A percentile compares a stretch with the other conserved stretches of the same genome.
Evolutionary conservation across 2,888 invertebrate species (phyloP).

Genomic region (Trimorus sp.): DNA sequence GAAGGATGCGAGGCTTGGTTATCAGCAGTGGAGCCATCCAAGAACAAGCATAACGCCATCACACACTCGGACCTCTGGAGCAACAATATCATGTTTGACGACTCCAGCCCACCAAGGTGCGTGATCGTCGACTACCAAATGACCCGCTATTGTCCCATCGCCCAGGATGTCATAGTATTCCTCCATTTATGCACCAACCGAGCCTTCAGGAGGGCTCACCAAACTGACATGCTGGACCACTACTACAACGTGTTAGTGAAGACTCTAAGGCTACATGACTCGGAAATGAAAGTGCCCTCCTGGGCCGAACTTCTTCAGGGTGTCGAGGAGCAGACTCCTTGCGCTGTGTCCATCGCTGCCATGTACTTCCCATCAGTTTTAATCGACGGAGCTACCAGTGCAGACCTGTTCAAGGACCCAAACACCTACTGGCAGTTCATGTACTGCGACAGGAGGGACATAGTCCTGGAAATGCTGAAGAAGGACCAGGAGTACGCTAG

Average conservation of each 20-base stretch:
- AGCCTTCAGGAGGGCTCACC: conserved; percentile 42
- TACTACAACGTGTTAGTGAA: conserved; percentile 58
- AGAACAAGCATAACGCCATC: conserved; percentile 79
- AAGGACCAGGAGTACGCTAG: conserved; percentile 69
- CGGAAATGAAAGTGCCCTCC: conserved; percentile 76
- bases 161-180: conserved; percentile 61
- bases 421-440: conserved; percentile 65
- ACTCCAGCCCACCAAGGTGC: conserved; percentile 83
- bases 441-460: conserved; percentile 69
- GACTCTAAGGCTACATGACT: conserved; percentile 42
- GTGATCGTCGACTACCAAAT: conserved; percentile 88
- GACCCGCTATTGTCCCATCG: conserved; percentile 81
- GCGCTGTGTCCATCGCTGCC: conserved; percentile 72
- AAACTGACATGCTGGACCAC: conserved; percentile 45
- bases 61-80: conserved; percentile 86
- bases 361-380: conserved; percentile 75
- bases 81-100: conserved; percentile 85
- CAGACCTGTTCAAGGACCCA: conserved; percentile 70
- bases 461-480: conserved; percentile 71
- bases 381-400: conserved; percentile 70
- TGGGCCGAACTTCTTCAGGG: conserved; percentile 73
- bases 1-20: conserved; percentile 38
- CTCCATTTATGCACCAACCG: conserved; percentile 59
- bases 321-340: conserved; percentile 75
- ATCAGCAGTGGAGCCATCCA: conserved; percentile 49